Evolutionary conservation across 2,888 invertebrate genomes (phyloP).

Genomic region (Synanthedon andrenaeformis): DNA sequence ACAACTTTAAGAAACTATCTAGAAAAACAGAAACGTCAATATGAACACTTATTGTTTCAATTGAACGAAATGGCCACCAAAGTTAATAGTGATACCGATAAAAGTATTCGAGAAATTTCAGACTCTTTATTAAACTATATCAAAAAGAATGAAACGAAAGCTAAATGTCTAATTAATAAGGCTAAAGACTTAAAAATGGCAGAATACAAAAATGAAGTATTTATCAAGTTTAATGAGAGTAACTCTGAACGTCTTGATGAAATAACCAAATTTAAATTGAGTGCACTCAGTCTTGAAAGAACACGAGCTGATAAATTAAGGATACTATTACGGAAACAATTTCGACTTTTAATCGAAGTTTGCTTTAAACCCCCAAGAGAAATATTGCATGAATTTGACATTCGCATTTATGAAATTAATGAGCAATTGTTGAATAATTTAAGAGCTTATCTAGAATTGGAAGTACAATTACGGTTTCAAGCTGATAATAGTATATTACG

Average conservation of each 20-base stretch:
- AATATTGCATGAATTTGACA: slow-evolving; percentile 46
- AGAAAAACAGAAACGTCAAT: slow-evolving; percentile 28
- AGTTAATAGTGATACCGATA: slow-evolving; percentile 31
- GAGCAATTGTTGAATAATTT: slow-evolving; percentile 49
- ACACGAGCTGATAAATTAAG: slow-evolving; percentile 38
- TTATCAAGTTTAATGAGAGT: slow-evolving; percentile 21
- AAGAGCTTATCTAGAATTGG: slow-evolving; percentile 40
- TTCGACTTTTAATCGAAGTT: slow-evolving; percentile 31
- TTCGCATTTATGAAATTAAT: slow-evolving; percentile 43
- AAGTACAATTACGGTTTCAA: slow-evolving; percentile 31
- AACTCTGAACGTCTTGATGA: slow-evolving; percentile 22
- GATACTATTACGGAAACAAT: slow-evolving; percentile 33
- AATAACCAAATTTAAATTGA: slow-evolving; percentile 29
- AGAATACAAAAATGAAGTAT: slow-evolving; percentile 8
- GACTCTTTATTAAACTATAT: slow-evolving; percentile 31
- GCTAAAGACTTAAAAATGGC: not conserved
- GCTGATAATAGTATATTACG: slow-evolving; percentile 26
- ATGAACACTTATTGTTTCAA: slow-evolving; percentile 21
- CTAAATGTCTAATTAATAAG: slow-evolving; percentile 17
- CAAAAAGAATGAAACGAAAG: slow-evolving; percentile 31
- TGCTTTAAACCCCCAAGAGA: slow-evolving; percentile 38
- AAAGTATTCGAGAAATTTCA: slow-evolving; percentile 29
- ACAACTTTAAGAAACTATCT: slow-evolving; percentile 38
- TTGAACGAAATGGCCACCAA: slow-evolving; percentile 19
- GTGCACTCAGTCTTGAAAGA: slow-evolving; percentile 33